Conservation (phyloP, 2,797 vertebrate genomes). For the Smutsia temminckii region DNA sequence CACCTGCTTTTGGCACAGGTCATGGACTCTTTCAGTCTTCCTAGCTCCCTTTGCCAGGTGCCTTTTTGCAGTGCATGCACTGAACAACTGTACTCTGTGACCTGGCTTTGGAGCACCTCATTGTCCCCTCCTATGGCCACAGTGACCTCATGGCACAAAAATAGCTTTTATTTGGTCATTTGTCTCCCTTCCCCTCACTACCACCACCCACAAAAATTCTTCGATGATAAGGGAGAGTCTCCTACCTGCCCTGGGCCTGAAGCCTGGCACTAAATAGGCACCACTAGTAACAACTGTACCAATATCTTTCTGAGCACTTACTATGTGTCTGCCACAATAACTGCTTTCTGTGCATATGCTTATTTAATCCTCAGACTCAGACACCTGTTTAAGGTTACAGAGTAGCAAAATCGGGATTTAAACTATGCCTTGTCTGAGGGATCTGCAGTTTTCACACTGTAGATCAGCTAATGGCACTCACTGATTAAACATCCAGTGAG, state of each 20-base stretch:
- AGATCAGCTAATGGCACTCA: not conserved
- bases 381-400: not conserved
- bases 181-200: conserved; percentile 2
- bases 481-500: conserved; percentile 18
- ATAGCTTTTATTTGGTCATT: conserved; percentile 52
- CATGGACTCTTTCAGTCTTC: not conserved
- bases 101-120: not conserved
- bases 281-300: not conserved
- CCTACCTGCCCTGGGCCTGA: not conserved
- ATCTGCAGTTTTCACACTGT: not conserved
- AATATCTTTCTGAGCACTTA: not conserved
- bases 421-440: not conserved
- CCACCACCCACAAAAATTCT: not conserved
- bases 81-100: not conserved
- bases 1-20: not conserved
- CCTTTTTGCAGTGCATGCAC: not conserved
- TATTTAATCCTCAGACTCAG: not conserved
- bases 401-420: conserved; percentile 48
- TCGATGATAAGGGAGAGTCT: not conserved
- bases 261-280: not conserved
- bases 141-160: conserved; percentile 42
- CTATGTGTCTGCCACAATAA: not conserved
- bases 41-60: not conserved
- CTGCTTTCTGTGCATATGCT: conserved; percentile 28
- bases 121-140: not conserved